Conservation (phyloP, 2,888 invertebrate species). For the Drosophila atripex region DNA sequence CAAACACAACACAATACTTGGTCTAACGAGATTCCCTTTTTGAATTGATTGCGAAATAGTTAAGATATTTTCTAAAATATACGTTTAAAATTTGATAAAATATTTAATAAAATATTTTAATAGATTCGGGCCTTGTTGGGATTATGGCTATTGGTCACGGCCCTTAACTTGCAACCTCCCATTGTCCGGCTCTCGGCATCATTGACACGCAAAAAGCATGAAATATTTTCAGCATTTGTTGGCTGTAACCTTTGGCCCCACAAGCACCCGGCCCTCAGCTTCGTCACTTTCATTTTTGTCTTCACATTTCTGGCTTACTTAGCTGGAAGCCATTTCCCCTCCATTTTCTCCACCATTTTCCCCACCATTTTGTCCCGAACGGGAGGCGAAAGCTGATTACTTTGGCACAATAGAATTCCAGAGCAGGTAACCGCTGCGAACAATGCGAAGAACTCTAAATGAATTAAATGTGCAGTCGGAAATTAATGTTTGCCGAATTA, state of each 20-base stretch:
- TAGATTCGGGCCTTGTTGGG: slow-evolving; percentile 43
- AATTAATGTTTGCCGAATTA: slow-evolving; percentile 8
- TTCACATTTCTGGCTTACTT: slow-evolving; percentile 2
- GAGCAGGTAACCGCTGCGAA: slow-evolving; percentile 1
- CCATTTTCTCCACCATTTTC: background rate
- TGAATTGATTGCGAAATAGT: too few species aligned
- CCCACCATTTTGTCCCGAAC: slow-evolving; percentile 4
- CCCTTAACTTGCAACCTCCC: too few species aligned
- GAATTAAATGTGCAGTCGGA: background rate
- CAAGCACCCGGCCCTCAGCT: background rate
- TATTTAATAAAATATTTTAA: slow-evolving; percentile 8
- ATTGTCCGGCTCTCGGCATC: slow-evolving; percentile 27
- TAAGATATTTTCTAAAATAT: too few species aligned
- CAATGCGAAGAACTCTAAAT: slow-evolving; percentile 6
- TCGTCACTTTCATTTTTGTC: background rate
- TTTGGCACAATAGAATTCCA: slow-evolving; percentile 14
- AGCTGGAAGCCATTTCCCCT: slow-evolving; percentile 38
- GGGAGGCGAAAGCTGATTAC: slow-evolving; percentile 33
- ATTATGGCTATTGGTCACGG: slow-evolving; percentile 9
- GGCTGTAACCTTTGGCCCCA: slow-evolving; percentile 8
- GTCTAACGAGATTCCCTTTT: background rate
- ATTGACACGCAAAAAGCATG: slow-evolving; percentile 54
- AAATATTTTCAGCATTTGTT: slow-evolving; percentile 58
- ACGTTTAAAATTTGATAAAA: too few species aligned
- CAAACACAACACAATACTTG: background rate